A percentile compares a stretch with the other conserved stretches of the same genome.
Evolutionary conservation across 1,140 invertebrate genomes (phyloP).

Genomic region (Yoshiicerus persimilis): DNA sequence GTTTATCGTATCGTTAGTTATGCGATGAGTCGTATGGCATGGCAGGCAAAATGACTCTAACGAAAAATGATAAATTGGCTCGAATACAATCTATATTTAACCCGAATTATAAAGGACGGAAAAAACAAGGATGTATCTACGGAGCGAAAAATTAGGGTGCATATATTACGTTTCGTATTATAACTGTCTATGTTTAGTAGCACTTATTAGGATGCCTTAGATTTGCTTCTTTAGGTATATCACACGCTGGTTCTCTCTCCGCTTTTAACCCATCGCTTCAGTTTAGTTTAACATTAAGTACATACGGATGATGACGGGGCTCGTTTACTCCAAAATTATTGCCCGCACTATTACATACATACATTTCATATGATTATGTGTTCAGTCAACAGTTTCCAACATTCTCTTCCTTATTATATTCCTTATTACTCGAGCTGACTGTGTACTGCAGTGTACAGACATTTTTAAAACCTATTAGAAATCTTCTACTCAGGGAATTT

Average conservation of each 20-base stretch:
- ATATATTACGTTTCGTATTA: not conserved
- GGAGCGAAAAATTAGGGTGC: conserved; percentile 23
- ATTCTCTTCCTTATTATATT: conserved; percentile 2
- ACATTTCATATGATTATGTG: conserved; percentile 13
- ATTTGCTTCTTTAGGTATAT: not conserved
- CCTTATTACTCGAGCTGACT: not conserved
- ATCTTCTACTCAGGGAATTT: not conserved
- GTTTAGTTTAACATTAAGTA: conserved; percentile 2
- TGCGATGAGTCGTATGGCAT: not conserved
- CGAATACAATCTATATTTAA: conserved; percentile 23
- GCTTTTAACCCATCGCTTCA: not conserved
- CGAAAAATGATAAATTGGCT: conserved; percentile 19
- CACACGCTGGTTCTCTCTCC: not conserved
- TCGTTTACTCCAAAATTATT: conserved; percentile 23
- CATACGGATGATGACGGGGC: conserved; percentile 9
- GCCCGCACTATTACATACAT: conserved; percentile 3
- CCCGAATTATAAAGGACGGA: not conserved
- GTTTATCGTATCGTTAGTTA: conserved; percentile 10
- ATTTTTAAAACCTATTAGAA: not conserved
- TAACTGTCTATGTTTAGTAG: not conserved
- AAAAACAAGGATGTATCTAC: not conserved
- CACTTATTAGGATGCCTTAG: not conserved
- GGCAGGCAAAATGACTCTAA: not conserved
- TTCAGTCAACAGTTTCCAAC: not conserved
- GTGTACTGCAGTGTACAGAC: not conserved